Evolutionary conservation across 64 coral and sea anemone species (phyloP), one percentile per base, ranked within the genome.

Genomic region (Pocillopora damicornis): DNA sequence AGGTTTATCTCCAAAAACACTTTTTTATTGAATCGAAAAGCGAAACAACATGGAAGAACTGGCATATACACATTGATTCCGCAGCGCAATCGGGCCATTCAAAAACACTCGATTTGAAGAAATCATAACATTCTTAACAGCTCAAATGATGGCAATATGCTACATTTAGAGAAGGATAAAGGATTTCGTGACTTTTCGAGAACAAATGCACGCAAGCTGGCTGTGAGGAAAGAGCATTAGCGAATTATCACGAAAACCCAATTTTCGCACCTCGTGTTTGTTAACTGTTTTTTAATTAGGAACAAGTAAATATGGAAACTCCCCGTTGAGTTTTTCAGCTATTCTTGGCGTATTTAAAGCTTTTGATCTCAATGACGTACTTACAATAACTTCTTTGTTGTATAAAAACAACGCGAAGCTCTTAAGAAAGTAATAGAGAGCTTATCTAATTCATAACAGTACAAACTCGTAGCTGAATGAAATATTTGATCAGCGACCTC

Each of bases 91-190:
- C 20, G 18, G 26, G n/a, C 60, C 57, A 79, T 79, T 79, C 20
- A 79, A 78, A 51, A 23, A 79, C 60, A 60, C 77, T 60, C 56
- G 20, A 79, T 25, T 79, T 23, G 56, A 59, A 79, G 10, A 79
- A 79, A 79, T 79, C 6, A 79, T 60, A 79, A 79, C 77, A 79
- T 79, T 60, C n/a, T 79, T 59, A 56, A 79, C 56, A 56, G 58
- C 2, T 10, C 20, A 60, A 79, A 79, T 60, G 60, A 79, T 8
- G 25, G 57, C 22, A 79, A 34, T 79, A 58, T 5, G 22, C 57
- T 56, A 11, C 60, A 79, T 79, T 61, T 79, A n/a, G 59, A 20
- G 75, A 20, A 56, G 35, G 13, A 17, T 35, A 17, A 6, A 8
- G 18, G 11, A 79, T 79, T 8, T 79, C 58, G 77, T 79, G 77